A percentile compares a stretch with the other conserved stretches of the same genome.
phyloP scores from a whole-genome alignment of 2,113 vertebrate genomes.

The Cinclus cinclus region DNA sequence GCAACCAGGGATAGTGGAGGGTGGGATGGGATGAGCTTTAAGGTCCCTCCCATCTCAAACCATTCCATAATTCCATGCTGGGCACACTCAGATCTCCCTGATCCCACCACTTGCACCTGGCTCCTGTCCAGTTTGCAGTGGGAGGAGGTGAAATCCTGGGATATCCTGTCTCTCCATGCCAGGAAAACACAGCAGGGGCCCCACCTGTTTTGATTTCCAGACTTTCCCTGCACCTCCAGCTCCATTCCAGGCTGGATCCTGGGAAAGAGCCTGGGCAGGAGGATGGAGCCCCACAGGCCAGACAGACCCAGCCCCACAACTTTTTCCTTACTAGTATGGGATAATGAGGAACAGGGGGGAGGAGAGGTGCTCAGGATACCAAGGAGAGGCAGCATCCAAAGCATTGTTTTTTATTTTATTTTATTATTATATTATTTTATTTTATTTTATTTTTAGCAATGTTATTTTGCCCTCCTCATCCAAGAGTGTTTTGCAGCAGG shows the following conservation, averaged over 20 bases:
- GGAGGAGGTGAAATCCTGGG: background rate
- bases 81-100: background rate
- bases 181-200: background rate
- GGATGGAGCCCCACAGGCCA: background rate
- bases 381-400: background rate
- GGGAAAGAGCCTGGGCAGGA: background rate
- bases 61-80: rapidly evolving
- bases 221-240: background rate
- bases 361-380: background rate
- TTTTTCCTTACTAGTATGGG: rapidly evolving
- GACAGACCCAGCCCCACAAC: background rate
- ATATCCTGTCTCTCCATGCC: background rate
- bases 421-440: background rate
- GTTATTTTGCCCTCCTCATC: background rate
- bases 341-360: background rate
- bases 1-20: background rate
- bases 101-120: rapidly evolving
- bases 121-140: no score
- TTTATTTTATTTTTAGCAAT: background rate
- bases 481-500: background rate
- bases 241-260: background rate
- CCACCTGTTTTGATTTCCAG: background rate
- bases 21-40: background rate
- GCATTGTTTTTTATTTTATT: background rate
- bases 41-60: background rate